Percentiles rank a stretch among this genome's conserved stretches.
phyloP scores from a whole-genome alignment of 2,888 invertebrate genomes.

The Dasypolia templi region DNA sequence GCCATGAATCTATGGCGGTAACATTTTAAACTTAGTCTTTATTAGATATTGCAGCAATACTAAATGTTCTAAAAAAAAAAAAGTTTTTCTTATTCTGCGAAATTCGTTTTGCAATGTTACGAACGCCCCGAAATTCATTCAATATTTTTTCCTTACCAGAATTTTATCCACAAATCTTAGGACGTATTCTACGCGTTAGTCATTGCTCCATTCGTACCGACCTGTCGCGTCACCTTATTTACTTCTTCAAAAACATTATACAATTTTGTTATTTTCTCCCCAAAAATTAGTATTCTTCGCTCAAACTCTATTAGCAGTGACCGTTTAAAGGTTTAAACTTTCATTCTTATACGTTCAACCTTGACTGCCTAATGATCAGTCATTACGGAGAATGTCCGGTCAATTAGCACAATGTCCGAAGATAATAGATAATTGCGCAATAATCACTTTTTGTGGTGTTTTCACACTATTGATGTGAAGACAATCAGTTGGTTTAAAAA shows the following conservation, averaged over 20 bases:
- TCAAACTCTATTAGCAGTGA: constrained; percentile 45
- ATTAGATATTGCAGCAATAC: neutral
- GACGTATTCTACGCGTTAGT: neutral
- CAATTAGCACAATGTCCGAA: constrained; percentile 53
- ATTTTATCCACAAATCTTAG: neutral
- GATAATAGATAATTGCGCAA: constrained; percentile 51
- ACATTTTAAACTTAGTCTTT: neutral
- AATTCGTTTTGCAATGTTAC: too few relatives aligned
- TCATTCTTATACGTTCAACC: constrained; percentile 30
- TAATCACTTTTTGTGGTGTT: constrained; percentile 51
- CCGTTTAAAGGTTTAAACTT: constrained; percentile 43
- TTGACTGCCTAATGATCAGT: constrained; percentile 38
- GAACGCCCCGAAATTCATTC: too few relatives aligned
- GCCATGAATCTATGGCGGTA: neutral
- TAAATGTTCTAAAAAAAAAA: neutral
- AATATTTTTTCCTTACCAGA: neutral
- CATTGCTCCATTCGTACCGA: neutral
- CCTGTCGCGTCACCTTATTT: neutral
- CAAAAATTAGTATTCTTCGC: constrained; percentile 49
- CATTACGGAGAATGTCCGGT: constrained; percentile 45
- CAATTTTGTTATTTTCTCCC: constrained; percentile 24
- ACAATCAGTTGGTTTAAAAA: constrained; percentile 47
- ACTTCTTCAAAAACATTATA: constrained; percentile 25
- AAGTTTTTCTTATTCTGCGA: too few relatives aligned
- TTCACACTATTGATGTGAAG: constrained; percentile 50